Conservation (phyloP, 2,113 vertebrate genomes). For the Holacanthus passer region DNA sequence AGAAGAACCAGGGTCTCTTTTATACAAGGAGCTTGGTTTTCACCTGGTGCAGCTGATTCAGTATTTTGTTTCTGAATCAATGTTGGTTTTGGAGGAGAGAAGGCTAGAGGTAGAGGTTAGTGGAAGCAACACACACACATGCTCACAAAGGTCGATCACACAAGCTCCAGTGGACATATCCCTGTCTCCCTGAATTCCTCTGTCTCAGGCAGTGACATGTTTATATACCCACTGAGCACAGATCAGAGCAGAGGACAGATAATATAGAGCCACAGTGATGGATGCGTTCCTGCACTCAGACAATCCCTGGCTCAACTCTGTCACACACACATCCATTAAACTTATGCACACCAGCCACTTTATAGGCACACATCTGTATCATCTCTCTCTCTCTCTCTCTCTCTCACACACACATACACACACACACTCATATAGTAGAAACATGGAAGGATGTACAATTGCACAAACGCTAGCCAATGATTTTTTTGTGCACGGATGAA, state of each 20-base stretch:
- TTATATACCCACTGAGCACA: constrained; percentile 60
- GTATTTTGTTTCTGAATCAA: constrained; percentile 30
- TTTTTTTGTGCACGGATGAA: neutral
- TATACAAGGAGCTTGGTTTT: neutral
- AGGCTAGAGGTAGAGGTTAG: neutral
- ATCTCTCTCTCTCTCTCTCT: neutral
- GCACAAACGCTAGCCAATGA: neutral
- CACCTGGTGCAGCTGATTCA: constrained; percentile 5
- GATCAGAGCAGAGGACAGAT: constrained; percentile 59
- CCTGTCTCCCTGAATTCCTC: constrained; percentile 52
- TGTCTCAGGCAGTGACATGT: constrained; percentile 58
- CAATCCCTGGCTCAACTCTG: constrained; percentile 22
- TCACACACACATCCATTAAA: neutral
- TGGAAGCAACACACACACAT: constrained; percentile 5
- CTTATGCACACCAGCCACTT: neutral
- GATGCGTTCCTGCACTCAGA: constrained; percentile 38
- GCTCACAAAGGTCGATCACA: constrained; percentile 56
- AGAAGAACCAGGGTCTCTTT: neutral
- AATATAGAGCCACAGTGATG: constrained; percentile 48
- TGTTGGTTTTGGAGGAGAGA: constrained; percentile 22
- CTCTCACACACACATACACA: neutral
- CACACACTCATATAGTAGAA: neutral
- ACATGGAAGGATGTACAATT: neutral
- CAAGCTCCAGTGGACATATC: constrained; percentile 63
- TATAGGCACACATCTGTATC: neutral